Evolutionary conservation across 2,797 vertebrate genomes (phyloP).

Genomic region (Syncerus caffer): DNA sequence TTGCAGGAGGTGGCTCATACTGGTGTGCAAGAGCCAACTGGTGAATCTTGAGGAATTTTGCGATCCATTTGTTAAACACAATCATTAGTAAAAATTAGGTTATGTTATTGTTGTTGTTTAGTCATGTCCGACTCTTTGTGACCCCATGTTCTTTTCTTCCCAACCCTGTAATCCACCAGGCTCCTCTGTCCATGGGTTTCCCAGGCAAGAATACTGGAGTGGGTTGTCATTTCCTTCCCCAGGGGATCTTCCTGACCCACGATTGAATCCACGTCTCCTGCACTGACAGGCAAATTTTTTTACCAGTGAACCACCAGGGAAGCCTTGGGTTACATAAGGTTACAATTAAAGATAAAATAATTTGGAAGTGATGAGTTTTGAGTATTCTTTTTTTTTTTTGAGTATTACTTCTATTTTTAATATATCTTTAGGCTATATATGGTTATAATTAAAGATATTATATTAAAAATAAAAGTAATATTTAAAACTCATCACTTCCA

Average conservation of each 20-base stretch:
- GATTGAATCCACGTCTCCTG: fast-evolving
- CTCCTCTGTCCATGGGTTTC: neutral
- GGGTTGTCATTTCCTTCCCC: neutral
- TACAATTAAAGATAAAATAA: neutral
- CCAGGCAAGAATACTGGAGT: neutral
- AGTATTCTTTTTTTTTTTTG: neutral
- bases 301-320: neutral
- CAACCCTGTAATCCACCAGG: neutral
- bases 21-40: neutral
- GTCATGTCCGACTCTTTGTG: neutral
- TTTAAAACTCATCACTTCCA: conserved; percentile 16
- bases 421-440: neutral
- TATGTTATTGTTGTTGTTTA: neutral
- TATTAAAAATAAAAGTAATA: conserved; percentile 26
- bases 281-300: neutral
- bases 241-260: neutral
- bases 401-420: neutral
- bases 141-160: neutral
- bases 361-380: neutral
- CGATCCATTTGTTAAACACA: neutral
- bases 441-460: neutral
- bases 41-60: conserved; percentile 39
- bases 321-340: neutral
- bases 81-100: neutral
- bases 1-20: conserved; percentile 14